Percentiles rank a stretch among this genome's conserved stretches.
These are phyloP conservation scores for Neria commutata DNA, from an alignment of 2,888 invertebrate species.

Conservation along the genomic window DNA sequence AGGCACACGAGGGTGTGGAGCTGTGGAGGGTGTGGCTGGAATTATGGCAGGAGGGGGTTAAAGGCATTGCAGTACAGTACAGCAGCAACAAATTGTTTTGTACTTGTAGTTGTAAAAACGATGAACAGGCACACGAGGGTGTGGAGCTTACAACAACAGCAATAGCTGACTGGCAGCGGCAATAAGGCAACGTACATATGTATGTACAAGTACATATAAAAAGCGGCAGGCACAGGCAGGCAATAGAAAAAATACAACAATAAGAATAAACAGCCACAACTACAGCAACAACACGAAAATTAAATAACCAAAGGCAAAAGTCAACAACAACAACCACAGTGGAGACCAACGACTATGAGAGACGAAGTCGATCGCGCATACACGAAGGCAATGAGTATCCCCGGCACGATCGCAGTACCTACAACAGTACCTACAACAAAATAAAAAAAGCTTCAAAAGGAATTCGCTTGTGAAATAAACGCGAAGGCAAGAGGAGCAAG, in stretches of 20 bases:
- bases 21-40: no score
- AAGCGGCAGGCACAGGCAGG: neutral
- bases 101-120: neutral
- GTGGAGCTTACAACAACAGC: conserved; percentile 22
- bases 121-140: conserved; percentile 40
- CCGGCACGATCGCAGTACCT: neutral
- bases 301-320: conserved; percentile 19
- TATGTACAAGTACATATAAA: no score
- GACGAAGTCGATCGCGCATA: neutral
- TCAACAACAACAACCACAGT: conserved; percentile 12
- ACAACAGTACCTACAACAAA: conserved; percentile 29
- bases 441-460: conserved; percentile 33
- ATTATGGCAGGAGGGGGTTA: no score
- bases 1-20: conserved; percentile 42
- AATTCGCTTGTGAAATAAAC: no score
- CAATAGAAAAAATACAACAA: conserved; percentile 4
- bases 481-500: no score
- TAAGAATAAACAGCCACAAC: neutral
- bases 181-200: neutral
- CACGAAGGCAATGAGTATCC: conserved; percentile 7
- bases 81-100: no score
- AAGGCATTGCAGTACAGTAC: no score
- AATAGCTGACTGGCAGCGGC: conserved; percentile 31
- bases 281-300: conserved; percentile 4
- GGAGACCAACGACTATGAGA: neutral